Percentiles rank a stretch among this genome's conserved stretches.
These are phyloP conservation scores for Tetragonula carbonaria DNA, from an alignment of 2,888 invertebrate genomes.

Conservation along the genomic window DNA sequence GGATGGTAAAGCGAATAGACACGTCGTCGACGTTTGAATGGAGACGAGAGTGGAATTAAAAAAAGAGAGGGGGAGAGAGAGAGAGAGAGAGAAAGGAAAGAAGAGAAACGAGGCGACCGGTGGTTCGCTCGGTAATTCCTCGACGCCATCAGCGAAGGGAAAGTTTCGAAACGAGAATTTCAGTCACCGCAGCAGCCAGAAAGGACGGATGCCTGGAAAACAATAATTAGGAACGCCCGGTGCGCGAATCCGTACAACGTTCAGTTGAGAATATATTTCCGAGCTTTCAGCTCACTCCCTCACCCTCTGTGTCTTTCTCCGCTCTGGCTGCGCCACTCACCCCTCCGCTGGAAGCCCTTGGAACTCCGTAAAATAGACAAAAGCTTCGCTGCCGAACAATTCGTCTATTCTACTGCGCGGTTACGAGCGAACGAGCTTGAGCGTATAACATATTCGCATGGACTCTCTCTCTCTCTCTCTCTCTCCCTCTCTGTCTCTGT, in stretches of 20 bases:
- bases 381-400: conserved; percentile 81
- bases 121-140: conserved; percentile 49
- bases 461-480: conserved; percentile 53
- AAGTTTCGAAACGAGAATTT: conserved; percentile 73
- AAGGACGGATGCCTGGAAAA: conserved; percentile 76
- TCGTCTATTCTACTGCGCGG: conserved; percentile 81
- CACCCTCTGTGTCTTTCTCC: conserved; percentile 38
- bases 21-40: conserved; percentile 6
- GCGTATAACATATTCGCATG: conserved; percentile 79
- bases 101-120: conserved; percentile 29
- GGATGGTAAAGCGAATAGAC: conserved; percentile 24
- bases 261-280: conserved; percentile 81
- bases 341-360: conserved; percentile 81
- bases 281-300: conserved; percentile 76
- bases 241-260: conserved; percentile 80
- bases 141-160: conserved; percentile 57
- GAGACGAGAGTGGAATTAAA: conserved; percentile 19
- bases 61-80: too few relatives aligned
- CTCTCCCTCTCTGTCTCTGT: conserved; percentile 12
- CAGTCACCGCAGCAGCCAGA: conserved; percentile 71
- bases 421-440: conserved; percentile 80
- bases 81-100: not conserved
- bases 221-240: conserved; percentile 80
- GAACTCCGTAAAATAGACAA: conserved; percentile 83
- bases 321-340: conserved; percentile 39